A percentile compares a stretch with the other conserved stretches of the same genome.
Evolutionary conservation across 2,113 vertebrate species (phyloP).

Genomic region (Sinocyclocheilus rhinocerous): DNA sequence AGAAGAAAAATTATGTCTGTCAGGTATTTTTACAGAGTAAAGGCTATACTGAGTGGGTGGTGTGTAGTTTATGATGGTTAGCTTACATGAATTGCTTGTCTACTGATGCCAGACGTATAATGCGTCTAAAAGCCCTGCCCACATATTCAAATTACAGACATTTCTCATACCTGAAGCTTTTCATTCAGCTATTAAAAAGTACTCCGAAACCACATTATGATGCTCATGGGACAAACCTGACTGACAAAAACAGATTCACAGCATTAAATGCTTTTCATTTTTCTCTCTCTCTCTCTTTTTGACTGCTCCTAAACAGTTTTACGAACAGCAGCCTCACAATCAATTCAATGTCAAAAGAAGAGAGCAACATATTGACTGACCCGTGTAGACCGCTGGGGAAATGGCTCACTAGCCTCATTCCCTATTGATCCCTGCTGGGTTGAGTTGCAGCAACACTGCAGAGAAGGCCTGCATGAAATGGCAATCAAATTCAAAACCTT

Average conservation of each 20-base stretch:
- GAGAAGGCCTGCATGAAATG: slow-evolving; percentile 43
- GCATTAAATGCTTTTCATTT: not conserved
- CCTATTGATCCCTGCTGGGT: slow-evolving; percentile 60
- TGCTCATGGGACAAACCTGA: not conserved
- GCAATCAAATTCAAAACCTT: not conserved
- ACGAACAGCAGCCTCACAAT: slow-evolving; percentile 50
- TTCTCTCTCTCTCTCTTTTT: slow-evolving; percentile 1
- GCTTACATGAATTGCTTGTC: not conserved
- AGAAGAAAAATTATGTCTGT: slow-evolving; percentile 42
- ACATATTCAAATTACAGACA: slow-evolving; percentile 30
- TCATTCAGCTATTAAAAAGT: not conserved
- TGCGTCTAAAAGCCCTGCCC: slow-evolving; percentile 17
- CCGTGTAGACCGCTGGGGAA: slow-evolving; percentile 54
- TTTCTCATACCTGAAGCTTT: not conserved
- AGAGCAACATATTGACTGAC: slow-evolving; percentile 65
- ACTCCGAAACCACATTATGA: not conserved
- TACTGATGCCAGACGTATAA: not conserved
- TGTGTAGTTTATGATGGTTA: slow-evolving; percentile 18
- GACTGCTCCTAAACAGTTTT: slow-evolving; percentile 56
- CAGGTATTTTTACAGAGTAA: not conserved
- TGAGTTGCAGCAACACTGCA: slow-evolving; percentile 54
- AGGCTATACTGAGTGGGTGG: not conserved
- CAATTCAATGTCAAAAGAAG: slow-evolving; percentile 61
- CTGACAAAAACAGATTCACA: not conserved
- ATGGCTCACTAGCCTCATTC: slow-evolving; percentile 53